These are phyloP conservation scores for Lasioglossum figueresi DNA, from an alignment of 2,888 invertebrate species.

Conservation along the genomic window DNA sequence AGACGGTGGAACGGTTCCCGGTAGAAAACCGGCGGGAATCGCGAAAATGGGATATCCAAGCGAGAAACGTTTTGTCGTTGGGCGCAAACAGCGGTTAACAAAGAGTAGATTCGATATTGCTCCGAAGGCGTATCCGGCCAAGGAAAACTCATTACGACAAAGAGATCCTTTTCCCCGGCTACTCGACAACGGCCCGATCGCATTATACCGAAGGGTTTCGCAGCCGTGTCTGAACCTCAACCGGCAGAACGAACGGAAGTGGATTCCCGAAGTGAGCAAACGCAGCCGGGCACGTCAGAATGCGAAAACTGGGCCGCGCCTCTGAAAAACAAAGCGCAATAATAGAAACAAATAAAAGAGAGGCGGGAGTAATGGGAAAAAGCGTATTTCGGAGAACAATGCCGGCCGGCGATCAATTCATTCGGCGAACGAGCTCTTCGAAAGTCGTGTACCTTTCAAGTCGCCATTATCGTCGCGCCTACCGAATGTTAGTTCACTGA, in stretches of 20 bases:
- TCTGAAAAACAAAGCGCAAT: slow-evolving; percentile 6
- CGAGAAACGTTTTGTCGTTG: slow-evolving; percentile 1
- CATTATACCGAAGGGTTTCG: slow-evolving; percentile 2
- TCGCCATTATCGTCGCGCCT: not conserved
- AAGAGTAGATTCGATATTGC: slow-evolving; percentile 13
- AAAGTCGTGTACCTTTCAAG: slow-evolving; percentile 9
- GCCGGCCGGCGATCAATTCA: slow-evolving; percentile 32
- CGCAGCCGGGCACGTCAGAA: not conserved
- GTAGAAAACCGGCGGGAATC: not conserved
- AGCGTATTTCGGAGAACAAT: slow-evolving; percentile 32
- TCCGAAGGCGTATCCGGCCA: not conserved
- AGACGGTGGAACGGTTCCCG: not conserved
- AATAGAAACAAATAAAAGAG: slow-evolving; percentile 18
- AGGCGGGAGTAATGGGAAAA: slow-evolving; percentile 8
- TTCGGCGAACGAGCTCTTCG: slow-evolving; percentile 13
- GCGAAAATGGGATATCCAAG: slow-evolving; percentile 2
- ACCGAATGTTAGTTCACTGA: not conserved
- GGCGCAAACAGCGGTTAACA: slow-evolving; percentile 1
- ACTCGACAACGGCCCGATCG: slow-evolving; percentile 16
- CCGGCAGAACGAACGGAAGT: not conserved
- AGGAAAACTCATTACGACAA: slow-evolving; percentile 28
- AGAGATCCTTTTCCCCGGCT: not conserved
- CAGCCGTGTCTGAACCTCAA: not conserved
- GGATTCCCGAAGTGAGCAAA: slow-evolving; percentile 18
- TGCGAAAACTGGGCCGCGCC: not conserved